Evolutionary conservation across 2,888 invertebrate species (phyloP), one percentile per base, ranked within the genome.

Genomic region (Hydriomena furcata): DNA sequence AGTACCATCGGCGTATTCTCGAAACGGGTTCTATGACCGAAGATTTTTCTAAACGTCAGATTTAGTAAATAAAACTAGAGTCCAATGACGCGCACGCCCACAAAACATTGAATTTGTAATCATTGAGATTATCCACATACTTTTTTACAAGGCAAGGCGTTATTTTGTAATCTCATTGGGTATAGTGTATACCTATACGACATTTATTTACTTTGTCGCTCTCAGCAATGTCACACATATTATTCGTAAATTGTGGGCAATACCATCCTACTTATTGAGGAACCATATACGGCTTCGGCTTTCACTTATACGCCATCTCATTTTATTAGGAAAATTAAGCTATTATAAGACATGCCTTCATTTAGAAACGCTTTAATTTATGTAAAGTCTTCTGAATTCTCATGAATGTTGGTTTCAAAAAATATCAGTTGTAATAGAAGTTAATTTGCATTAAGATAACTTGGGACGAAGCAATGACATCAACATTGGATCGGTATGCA

Each of bases 31-130:
- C 62, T 64, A 52, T 54, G 60, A 58, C 55, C 65, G 61, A 58
- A 60, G 47, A 36, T 67, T 71, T 70, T 55, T 68, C 58, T 60
- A 62, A 69, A 71, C 62, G 68, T 73, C 70, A 66, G 72, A 74
- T 71, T 74, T 71, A 49, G 66, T 74, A 70, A 66, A 73, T 74
- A 75, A 73, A 73, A 64, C 68, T 69, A 67, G 65, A 58, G 71
- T 65, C 58, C 66, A 70, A 73, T 58, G 71, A 61, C 52, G 61
- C 55, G 49, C 55, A 65, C 71, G 69, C 73, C 71, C 66, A 73
- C 71, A 61, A 61, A 20, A 43, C 51, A 62, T 68, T 59, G 60
- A 63, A 55, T 63, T 66, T 61, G 65, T 66, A 71, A 68, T 71
- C 63, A 61, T 48, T 66, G 61, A 68, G 64, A 70, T 68, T 65